Evolutionary conservation across 2,113 vertebrate species (phyloP), one percentile per base, ranked within the genome.

Genomic region (Callochromis pleurospilus): DNA sequence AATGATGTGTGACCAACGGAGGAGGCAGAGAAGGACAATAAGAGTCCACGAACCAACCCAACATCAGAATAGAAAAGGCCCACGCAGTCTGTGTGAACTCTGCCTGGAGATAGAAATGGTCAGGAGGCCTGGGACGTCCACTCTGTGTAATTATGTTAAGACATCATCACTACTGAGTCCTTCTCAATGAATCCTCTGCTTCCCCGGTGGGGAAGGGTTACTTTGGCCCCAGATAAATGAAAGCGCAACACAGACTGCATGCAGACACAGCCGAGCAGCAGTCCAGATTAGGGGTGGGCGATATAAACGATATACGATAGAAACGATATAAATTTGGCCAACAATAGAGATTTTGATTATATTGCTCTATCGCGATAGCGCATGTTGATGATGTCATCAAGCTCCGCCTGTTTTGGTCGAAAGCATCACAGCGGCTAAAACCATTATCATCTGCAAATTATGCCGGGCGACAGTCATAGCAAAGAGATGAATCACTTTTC

Each of bases 1-100:
- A 90, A 92, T 92, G 86, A 80, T 53, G 84, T 47, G 90, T 83
- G 86, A 88, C 88, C 77, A 21, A 42, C 24, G 15, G 7, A 19
- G 17, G 3, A 24, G 49, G 54, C n/a, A 36, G 81, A 19, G 36
- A 40, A 45, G 62, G 86, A 79, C 85, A 60, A 33, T 60, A 73
- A 82, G 73, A 3, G 77, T 70, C 31, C 75, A 85, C n/a, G 17
- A 58, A 53, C 31, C 14, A 21, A 17, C 21, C 54, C 53, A 54
- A 86, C 58, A 53, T 56, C 38, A 56, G 36, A 91, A 79, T n/a
- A 86, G 75, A 84, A 79, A 58, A 73, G 14, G 17, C 26, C 31
- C 70, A 51, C 55, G 4, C 79, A 55, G 65, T 29, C 24, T 36
- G 47, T 42, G 11, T 38, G 42, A 29, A 47, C 51, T 56, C 31